Evolutionary conservation across 2,113 vertebrate genomes (phyloP), one percentile per base, ranked within the genome.

Genomic region (Centropus bengalensis): DNA sequence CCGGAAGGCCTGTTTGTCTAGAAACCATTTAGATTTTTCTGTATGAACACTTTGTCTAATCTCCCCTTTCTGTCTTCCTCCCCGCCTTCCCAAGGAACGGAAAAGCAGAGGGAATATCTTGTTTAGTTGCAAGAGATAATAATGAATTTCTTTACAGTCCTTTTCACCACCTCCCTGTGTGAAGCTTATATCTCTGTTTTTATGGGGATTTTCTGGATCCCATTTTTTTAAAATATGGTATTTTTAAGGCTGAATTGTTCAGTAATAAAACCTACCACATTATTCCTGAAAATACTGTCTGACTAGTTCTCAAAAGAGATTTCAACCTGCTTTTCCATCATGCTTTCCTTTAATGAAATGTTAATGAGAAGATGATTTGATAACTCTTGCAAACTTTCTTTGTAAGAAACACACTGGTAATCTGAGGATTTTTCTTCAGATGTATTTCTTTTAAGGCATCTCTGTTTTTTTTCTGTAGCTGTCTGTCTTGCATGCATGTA

Each of bases 381-480:
- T 87, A 64, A 91, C 44, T 89, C 6, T 52, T 78, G 47, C 88
- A 93, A 82, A 71, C 49, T 84, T 92, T 55, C n/a, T 75, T 64
- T 78, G 58, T 40, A 77, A 20, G 30, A 59, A 64, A 55, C 40
- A 85, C 36, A 12, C 10, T 69, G 36, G 24, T 18, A 44, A 58
- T 8, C 33, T 68, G 83, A 86, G 64, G 14, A 27, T 86, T 88
- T 91, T 83, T 54, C 52, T 90, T 95, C 66, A 74, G 33, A 94
- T 91, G 28, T 67, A 1, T 64, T 95, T 94, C n/a, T 88, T 84
- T 71, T 33, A 76, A 88, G 88, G 33, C 40, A 56, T 60, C 62
- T 79, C 89, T 80, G 58, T 77, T 96, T 87, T n/a, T 81, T 77
- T 96, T 87, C 36, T 81, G 47, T 67, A 86, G 79, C 79, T 89